Evolutionary conservation across 2,888 invertebrate species (phyloP), one percentile per base, ranked within the genome.

Genomic region (Brassicogethes aeneus): DNA sequence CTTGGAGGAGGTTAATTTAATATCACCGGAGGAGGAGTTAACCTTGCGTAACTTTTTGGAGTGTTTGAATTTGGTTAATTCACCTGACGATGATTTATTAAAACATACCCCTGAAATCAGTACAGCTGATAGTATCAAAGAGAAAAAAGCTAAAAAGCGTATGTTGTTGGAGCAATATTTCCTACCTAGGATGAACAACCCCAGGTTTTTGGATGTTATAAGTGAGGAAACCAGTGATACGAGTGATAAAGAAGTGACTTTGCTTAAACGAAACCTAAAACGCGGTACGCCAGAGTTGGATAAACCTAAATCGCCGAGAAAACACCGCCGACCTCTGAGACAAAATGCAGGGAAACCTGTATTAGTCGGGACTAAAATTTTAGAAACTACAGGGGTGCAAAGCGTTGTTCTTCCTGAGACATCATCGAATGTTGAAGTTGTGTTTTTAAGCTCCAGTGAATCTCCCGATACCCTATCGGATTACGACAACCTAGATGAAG

Each of bases 201-300:
- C 80, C 8, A 74, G 83, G 59, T 81, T 76, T 49, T 69, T 87
- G 56, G 85, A 85, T 58, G 84, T 82, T 3, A 87, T 87, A 50
- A 79, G 80, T 55, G 87, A 87, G 65, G 87, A 87, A 69, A 77
- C 76, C 2, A 83, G 83, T 54, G 80, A 82, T 55, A 49, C 47
- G 17, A 79, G 79, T 48, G 72, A 77, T 48, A 70, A 50, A 36
- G 65, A 66, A 43, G 47, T 48, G 10, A 43, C 50, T 1, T 51
- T 50, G 17, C 47, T 74, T 5, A 52, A 48, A 5, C 41, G 43
- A 5, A 44, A 55, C 17, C 34, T 54, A 8, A 60, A 59, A 46
- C 57, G 54, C 46, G 54, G 60, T 3, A 59, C 60, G 30, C 60
- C 59, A 8, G 61, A 61, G 42, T 39, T 48, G 14, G 55, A 57